phyloP scores from a whole-genome alignment of 2,797 vertebrate species.

The Mastacembelus armatus region DNA sequence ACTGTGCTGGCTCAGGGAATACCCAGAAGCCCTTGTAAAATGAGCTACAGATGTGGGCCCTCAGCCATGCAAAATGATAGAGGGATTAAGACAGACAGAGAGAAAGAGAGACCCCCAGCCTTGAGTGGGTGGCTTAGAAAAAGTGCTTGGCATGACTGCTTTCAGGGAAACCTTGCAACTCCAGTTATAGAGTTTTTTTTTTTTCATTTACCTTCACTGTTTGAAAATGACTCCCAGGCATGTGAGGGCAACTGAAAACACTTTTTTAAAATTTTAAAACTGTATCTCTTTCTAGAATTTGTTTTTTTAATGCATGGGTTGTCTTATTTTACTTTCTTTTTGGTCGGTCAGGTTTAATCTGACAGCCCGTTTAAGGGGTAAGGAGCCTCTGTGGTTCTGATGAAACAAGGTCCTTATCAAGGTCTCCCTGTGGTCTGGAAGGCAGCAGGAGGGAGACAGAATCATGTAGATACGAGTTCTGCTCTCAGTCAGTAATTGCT shows the following conservation, averaged over 20 bases:
- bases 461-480: constrained; percentile 57
- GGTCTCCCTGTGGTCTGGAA: constrained; percentile 63
- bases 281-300: constrained; percentile 19
- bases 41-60: constrained; percentile 80
- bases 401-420: constrained; percentile 59
- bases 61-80: constrained; percentile 64
- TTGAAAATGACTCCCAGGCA: constrained; percentile 34
- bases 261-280: constrained; percentile 44
- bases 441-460: constrained; percentile 54
- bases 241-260: constrained; percentile 26
- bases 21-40: constrained; percentile 74
- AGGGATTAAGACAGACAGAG: constrained; percentile 28
- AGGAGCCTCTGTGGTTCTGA: constrained; percentile 20
- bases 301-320: constrained; percentile 28
- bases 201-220: constrained; percentile 35
- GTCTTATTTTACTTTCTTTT: constrained; percentile 26
- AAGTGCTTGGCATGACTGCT: constrained; percentile 41
- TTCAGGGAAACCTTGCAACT: constrained; percentile 46
- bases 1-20: constrained; percentile 76
- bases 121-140: constrained; percentile 59
- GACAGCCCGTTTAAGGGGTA: constrained; percentile 12
- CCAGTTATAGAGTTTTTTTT: not conserved
- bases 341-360: constrained; percentile 39
- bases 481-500: constrained; percentile 75
- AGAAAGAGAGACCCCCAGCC: constrained; percentile 12